phyloP scores from a whole-genome alignment of 1,140 invertebrate genomes.

The Apolygus lucorum region DNA sequence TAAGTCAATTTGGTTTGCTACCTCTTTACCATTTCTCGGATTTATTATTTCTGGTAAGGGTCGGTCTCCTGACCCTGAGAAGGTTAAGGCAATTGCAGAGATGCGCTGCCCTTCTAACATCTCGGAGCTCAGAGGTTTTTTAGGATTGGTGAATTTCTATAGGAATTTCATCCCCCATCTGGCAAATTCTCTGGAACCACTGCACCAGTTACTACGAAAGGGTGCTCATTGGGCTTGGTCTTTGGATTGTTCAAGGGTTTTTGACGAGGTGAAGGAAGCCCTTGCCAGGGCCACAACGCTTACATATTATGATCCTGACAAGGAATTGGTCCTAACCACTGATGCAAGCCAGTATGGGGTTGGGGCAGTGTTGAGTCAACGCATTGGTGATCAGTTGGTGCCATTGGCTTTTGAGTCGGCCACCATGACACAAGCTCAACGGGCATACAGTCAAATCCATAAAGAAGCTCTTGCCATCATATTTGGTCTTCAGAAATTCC shows the following conservation, averaged over 20 bases:
- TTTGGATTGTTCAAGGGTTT: constrained; percentile 21
- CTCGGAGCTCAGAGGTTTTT: constrained; percentile 1
- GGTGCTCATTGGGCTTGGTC: constrained; percentile 18
- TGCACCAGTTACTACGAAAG: constrained; percentile 16
- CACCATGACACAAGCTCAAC: constrained; percentile 38
- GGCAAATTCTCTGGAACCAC: constrained; percentile 12
- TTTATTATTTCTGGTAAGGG: neutral
- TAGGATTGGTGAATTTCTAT: constrained; percentile 19
- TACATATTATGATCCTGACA: constrained; percentile 28
- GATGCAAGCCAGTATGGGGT: constrained; percentile 35
- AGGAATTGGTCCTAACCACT: constrained; percentile 29
- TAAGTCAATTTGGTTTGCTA: neutral
- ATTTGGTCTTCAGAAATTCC: neutral
- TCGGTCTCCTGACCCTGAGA: neutral
- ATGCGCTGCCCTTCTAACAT: constrained; percentile 11
- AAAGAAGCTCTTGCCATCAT: neutral
- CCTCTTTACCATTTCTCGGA: constrained; percentile 7
- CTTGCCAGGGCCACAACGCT: constrained; percentile 20
- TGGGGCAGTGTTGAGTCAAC: constrained; percentile 37
- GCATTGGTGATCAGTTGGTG: constrained; percentile 33
- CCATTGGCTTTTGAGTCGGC: constrained; percentile 39
- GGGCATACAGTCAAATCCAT: constrained; percentile 39
- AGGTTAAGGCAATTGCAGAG: constrained; percentile 8
- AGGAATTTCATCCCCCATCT: constrained; percentile 4
- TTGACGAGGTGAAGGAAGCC: constrained; percentile 23